phyloP scores from a whole-genome alignment of 1,140 invertebrate genomes.

The Eufriesea mexicana region DNA sequence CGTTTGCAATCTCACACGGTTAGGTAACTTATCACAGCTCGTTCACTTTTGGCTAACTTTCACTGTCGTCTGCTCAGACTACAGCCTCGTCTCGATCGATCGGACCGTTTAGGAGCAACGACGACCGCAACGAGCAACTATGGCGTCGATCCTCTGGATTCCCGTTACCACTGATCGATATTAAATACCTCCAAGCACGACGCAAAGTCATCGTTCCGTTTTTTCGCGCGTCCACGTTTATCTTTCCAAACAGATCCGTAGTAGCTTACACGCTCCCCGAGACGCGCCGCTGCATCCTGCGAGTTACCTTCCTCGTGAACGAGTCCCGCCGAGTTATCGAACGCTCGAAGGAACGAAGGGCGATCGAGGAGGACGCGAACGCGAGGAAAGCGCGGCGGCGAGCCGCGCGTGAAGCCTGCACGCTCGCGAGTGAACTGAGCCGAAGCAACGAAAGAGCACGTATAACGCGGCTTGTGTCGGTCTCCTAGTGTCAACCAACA shows the following conservation, averaged over 20 bases:
- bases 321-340: constrained; percentile 5
- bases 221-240: neutral
- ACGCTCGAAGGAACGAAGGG: constrained; percentile 45
- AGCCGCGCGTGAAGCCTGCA: constrained; percentile 59
- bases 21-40: constrained; percentile 72
- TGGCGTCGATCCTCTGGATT: neutral
- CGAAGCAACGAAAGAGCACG: constrained; percentile 67
- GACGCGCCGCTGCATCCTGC: neutral
- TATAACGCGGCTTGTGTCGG: constrained; percentile 60
- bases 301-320: neutral
- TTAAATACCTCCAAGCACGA: too few species aligned
- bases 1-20: constrained; percentile 15
- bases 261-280: neutral
- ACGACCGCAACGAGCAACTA: neutral
- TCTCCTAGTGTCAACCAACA: constrained; percentile 74
- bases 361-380: constrained; percentile 50
- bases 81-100: neutral
- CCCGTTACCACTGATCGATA: neutral
- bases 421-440: constrained; percentile 77
- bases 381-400: constrained; percentile 64
- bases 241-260: neutral
- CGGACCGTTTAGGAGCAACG: neutral
- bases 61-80: constrained; percentile 49
- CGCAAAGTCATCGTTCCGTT: constrained; percentile 13
- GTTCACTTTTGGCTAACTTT: constrained; percentile 74